Evolutionary conservation across 2,797 vertebrate genomes (phyloP), one percentile per base, ranked within the genome.

Genomic region (Protonibea diacanthus): DNA sequence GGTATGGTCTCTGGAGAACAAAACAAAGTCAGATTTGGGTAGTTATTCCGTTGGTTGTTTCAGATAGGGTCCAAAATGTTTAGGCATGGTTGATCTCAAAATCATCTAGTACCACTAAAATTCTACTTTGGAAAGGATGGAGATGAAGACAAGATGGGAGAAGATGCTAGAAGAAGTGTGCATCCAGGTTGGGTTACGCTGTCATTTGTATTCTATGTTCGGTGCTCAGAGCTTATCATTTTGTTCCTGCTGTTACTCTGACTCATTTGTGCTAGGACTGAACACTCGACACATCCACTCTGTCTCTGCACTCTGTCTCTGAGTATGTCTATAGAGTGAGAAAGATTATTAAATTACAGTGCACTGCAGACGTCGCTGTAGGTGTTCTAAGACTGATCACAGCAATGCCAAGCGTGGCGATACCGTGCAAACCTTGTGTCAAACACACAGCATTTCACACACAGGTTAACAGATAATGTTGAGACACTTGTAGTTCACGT

Each of bases 141-240:
- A 45, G 56, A 65, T 82, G 12, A 63, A 60, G 67, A 40, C 11
- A 15, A 17, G 27, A 53, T 59, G 21, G 57, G 23, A 68, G 33
- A 49, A 72, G 57, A 65, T 23, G n/a, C 51, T 20, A 23, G 40
- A 60, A 69, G 57, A 60, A 67, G 48, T 52, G 21, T 64, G 44
- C 17, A 9, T 75, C 20, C 62, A 56, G 59, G 45, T 55, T 4
- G 5, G n/a, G 53, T 51, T 51, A 77, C 89, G 86, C 74, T 85
- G 71, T 81, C 2, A 91, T 91, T 86, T 80, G 61, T 91, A 85
- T 87, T 91, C 85, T 15, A 14, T 23, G 17, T 69, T 49, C 74
- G 69, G 40, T 62, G 71, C 55, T 89, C 86, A 82, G 63, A 85
- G 86, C 88, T 90, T 83, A 84, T 91, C 78, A 67, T 88, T 88